Evolutionary conservation across 64 coral and sea anemone genomes (phyloP).

Genomic region (Montipora cactus): DNA sequence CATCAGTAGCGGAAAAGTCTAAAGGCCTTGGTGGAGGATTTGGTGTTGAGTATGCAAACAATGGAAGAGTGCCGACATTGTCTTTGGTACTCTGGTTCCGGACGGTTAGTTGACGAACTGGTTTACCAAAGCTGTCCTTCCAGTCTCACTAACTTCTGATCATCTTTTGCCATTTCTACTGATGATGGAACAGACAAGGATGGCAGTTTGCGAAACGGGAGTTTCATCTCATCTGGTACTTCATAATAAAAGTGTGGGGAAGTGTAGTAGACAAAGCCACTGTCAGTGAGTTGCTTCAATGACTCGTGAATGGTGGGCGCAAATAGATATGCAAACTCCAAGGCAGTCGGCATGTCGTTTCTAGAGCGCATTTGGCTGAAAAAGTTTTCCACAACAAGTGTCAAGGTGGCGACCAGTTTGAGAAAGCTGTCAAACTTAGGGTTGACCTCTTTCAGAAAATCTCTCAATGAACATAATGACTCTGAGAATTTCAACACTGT

Average conservation of each 20-base stretch:
- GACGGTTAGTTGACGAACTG: conserved; percentile 36
- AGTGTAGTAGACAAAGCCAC: conserved; percentile 47
- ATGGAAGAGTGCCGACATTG: conserved; percentile 44
- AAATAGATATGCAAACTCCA: conserved; percentile 62
- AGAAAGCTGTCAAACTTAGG: not conserved
- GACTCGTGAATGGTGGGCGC: conserved; percentile 33
- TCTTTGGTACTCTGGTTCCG: conserved; percentile 72
- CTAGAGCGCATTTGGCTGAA: conserved; percentile 52
- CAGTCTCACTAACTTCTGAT: conserved; percentile 56
- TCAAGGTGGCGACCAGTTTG: conserved; percentile 21
- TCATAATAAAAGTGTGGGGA: conserved; percentile 11
- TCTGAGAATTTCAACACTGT: conserved; percentile 23
- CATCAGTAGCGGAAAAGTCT: conserved; percentile 21
- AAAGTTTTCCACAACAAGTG: conserved; percentile 54
- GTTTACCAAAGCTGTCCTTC: conserved; percentile 56
- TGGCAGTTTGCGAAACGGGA: conserved; percentile 31
- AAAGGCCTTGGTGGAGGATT: conserved; percentile 26
- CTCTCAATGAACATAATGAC: not conserved
- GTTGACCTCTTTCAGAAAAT: not conserved
- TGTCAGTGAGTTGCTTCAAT: conserved; percentile 40
- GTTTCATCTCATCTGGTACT: conserved; percentile 43
- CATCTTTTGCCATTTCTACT: conserved; percentile 47
- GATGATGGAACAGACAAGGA: not conserved
- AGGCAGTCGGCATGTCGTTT: conserved; percentile 54
- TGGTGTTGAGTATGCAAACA: conserved; percentile 45